phyloP scores from a whole-genome alignment of 2,797 vertebrate genomes.

The Sphaeramia orbicularis region DNA sequence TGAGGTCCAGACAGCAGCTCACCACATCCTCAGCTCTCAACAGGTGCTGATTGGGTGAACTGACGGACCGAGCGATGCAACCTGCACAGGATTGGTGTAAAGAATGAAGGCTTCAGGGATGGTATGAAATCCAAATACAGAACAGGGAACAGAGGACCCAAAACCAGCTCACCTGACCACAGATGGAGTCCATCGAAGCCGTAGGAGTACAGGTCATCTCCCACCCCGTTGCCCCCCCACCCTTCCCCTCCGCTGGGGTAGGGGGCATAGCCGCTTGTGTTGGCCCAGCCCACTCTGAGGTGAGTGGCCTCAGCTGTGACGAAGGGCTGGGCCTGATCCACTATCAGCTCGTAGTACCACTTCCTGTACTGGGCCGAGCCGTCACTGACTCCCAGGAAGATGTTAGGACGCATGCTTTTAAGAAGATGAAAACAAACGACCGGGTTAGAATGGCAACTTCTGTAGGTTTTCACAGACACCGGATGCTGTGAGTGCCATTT shows the following conservation, averaged over 20 bases:
- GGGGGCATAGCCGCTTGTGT: constrained; percentile 92
- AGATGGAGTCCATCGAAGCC: constrained; percentile 96
- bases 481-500: no score
- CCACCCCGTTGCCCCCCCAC: constrained; percentile 95
- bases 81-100: constrained; percentile 75
- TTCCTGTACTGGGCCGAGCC: constrained; percentile 97
- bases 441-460: no score
- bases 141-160: no score
- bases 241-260: constrained; percentile 95
- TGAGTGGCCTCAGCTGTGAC: constrained; percentile 94
- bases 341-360: constrained; percentile 96
- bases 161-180: constrained; percentile 90
- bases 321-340: constrained; percentile 91
- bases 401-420: constrained; percentile 93
- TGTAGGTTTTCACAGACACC: no score
- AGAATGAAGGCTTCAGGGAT: background rate
- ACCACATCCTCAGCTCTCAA: constrained; percentile 93
- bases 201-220: constrained; percentile 95
- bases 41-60: constrained; percentile 93
- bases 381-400: constrained; percentile 94
- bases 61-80: constrained; percentile 92
- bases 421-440: background rate
- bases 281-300: constrained; percentile 95
- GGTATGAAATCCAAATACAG: no score
- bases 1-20: constrained; percentile 96